Conservation (phyloP, 2,113 vertebrate genomes). For the Galeopterus variegatus region DNA sequence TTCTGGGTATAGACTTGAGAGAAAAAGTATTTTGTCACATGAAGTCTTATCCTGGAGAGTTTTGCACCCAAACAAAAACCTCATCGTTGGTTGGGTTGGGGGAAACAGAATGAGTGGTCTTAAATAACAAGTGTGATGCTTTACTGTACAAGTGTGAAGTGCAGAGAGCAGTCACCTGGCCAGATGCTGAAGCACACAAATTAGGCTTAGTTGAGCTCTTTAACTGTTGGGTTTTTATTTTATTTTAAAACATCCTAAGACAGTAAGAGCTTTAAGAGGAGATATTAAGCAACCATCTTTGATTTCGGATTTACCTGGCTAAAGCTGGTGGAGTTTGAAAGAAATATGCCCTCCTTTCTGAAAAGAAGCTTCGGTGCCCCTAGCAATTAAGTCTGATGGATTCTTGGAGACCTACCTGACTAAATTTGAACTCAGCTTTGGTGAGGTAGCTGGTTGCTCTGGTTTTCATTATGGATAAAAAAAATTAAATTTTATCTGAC, state of each 20-base stretch:
- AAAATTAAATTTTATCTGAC: not conserved
- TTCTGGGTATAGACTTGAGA: too few relatives aligned
- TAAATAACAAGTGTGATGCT: constrained; percentile 49
- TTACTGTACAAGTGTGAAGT: not conserved
- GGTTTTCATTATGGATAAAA: not conserved
- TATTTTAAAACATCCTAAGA: constrained; percentile 66
- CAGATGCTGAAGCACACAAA: constrained; percentile 61
- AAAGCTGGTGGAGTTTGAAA: constrained; percentile 22
- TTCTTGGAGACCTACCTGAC: not conserved
- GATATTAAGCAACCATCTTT: constrained; percentile 49
- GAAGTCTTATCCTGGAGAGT: constrained; percentile 27
- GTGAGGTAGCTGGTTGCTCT: not conserved
- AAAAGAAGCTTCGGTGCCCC: not conserved
- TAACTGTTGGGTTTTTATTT: constrained; percentile 67
- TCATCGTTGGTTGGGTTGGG: not conserved
- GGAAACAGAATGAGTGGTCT: not conserved
- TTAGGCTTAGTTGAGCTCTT: constrained; percentile 71
- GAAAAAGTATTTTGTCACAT: not conserved
- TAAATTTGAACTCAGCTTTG: constrained; percentile 1
- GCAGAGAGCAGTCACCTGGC: not conserved
- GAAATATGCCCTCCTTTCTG: not conserved
- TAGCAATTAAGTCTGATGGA: not conserved
- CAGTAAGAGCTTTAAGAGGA: constrained; percentile 52
- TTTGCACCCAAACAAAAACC: not conserved
- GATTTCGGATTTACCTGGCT: constrained; percentile 56